Evolutionary conservation across 2,888 invertebrate genomes (phyloP).

Genomic region (Tetragonisca angustula): DNA sequence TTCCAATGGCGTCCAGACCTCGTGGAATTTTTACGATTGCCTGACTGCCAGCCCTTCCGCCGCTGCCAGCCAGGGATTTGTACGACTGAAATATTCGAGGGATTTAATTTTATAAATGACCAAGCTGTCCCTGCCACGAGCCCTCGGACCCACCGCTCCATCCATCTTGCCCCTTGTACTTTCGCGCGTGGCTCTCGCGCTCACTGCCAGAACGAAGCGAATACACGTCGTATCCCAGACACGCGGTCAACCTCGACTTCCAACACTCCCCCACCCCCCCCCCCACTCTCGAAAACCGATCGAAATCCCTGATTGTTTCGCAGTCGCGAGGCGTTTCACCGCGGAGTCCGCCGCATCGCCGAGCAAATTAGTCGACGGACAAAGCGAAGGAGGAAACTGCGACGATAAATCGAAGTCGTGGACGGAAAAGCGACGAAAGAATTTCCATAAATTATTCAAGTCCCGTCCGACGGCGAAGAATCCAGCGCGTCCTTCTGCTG

Average conservation of each 20-base stretch:
- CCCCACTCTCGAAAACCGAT: neutral
- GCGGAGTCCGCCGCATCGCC: slow-evolving; percentile 23
- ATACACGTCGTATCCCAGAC: neutral
- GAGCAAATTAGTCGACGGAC: slow-evolving; percentile 36
- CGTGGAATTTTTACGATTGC: slow-evolving; percentile 82
- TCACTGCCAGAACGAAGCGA: slow-evolving; percentile 24
- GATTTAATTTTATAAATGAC: slow-evolving; percentile 76
- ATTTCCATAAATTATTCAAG: slow-evolving; percentile 80
- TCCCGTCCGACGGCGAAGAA: slow-evolving; percentile 57
- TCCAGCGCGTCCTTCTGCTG: neutral
- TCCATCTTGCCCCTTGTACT: slow-evolving; percentile 64
- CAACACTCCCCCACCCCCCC: too few relatives aligned
- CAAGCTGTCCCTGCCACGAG: slow-evolving; percentile 72
- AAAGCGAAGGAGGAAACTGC: neutral
- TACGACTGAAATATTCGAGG: slow-evolving; percentile 76
- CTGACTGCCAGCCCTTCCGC: slow-evolving; percentile 61
- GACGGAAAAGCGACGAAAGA: slow-evolving; percentile 60
- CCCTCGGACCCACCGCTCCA: slow-evolving; percentile 48
- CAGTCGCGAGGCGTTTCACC: slow-evolving; percentile 21
- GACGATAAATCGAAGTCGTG: slow-evolving; percentile 51
- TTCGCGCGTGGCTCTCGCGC: slow-evolving; percentile 10
- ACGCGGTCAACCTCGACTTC: too few relatives aligned
- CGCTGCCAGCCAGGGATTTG: slow-evolving; percentile 60
- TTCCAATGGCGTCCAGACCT: slow-evolving; percentile 79
- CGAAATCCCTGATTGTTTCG: neutral